phyloP scores from a whole-genome alignment of 2,113 vertebrate genomes.

The Catharus minimus region DNA sequence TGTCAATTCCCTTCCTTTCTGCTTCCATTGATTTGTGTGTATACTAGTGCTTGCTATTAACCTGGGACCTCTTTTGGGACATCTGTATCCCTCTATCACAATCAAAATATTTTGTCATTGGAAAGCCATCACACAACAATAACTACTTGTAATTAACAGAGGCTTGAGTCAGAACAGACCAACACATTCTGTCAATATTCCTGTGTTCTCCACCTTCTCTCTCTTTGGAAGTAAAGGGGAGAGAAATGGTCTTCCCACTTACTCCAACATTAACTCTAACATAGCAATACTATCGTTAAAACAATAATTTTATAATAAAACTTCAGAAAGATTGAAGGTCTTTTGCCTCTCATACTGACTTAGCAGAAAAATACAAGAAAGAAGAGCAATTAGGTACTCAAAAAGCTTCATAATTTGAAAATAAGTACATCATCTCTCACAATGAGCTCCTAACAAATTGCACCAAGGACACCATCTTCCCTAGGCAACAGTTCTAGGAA shows the following conservation, averaged over 20 bases:
- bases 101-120: background rate
- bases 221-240: background rate
- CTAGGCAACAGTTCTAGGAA: background rate
- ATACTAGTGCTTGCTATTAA: background rate
- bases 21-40: background rate
- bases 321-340: background rate
- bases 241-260: background rate
- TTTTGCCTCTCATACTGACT: background rate
- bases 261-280: background rate
- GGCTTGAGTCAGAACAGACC: background rate
- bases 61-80: background rate
- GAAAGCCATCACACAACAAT: background rate
- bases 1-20: background rate
- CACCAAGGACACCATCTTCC: background rate
- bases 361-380: background rate
- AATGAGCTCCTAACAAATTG: background rate
- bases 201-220: background rate
- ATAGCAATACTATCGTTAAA: background rate
- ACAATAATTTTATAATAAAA: background rate
- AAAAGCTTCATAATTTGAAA: background rate
- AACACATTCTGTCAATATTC: background rate
- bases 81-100: background rate
- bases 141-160: background rate
- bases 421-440: background rate
- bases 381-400: background rate